Percentiles rank a stretch among this genome's conserved stretches.
phyloP scores from a whole-genome alignment of 2,797 vertebrate genomes.

The Carapus acus region DNA sequence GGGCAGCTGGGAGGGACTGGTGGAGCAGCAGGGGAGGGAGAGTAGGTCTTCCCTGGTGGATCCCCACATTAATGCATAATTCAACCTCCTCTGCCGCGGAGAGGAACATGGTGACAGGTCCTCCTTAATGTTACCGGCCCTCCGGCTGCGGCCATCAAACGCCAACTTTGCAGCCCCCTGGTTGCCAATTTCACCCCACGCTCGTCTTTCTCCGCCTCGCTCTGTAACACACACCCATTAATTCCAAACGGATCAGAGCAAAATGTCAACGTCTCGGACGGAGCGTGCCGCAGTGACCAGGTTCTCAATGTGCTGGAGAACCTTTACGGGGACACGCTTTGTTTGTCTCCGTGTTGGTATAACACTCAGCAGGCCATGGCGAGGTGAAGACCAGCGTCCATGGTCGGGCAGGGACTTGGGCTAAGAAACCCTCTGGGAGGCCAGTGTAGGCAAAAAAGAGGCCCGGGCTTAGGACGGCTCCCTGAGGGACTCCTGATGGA shows the following conservation, averaged over 20 bases:
- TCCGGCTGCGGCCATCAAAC: background rate
- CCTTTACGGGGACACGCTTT: background rate
- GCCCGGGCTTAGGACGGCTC: too few relatives aligned
- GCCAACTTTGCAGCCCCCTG: background rate
- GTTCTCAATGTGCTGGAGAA: background rate
- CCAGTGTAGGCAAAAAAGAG: too few relatives aligned
- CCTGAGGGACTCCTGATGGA: too few relatives aligned
- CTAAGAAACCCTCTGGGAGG: too few relatives aligned
- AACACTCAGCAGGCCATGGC: too few relatives aligned
- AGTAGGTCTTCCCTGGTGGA: background rate
- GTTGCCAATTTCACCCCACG: background rate
- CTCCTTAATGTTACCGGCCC: background rate
- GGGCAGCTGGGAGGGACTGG: background rate
- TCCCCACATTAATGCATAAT: constrained; percentile 13
- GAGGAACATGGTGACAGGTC: background rate
- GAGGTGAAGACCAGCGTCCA: too few relatives aligned
- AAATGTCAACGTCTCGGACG: background rate
- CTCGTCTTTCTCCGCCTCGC: background rate
- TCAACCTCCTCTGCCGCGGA: constrained; percentile 5
- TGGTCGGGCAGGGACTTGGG: too few relatives aligned
- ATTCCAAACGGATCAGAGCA: background rate
- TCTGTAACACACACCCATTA: background rate
- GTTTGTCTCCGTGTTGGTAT: too few relatives aligned
- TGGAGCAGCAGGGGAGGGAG: background rate
- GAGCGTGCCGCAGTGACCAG: background rate